Conservation (phyloP, 2,888 invertebrate genomes). For the Zootermopsis nevadensis region DNA sequence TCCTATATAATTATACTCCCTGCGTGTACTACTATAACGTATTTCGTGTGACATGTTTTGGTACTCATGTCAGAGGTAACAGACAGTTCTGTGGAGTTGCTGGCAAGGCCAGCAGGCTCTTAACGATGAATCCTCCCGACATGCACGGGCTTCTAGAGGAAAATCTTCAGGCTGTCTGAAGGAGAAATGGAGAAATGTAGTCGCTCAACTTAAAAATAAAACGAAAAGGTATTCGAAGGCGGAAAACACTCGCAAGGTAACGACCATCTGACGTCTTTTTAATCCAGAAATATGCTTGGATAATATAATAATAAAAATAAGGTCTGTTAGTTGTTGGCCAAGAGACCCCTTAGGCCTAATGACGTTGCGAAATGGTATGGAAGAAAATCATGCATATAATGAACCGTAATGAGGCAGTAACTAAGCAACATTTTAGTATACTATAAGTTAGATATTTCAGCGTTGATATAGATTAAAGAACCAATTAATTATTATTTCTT, state of each 20-base stretch:
- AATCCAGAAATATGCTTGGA: background rate
- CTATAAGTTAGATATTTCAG: background rate
- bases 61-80: too few relatives aligned
- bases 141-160: background rate
- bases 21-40: too few relatives aligned
- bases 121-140: background rate
- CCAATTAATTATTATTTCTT: too few relatives aligned
- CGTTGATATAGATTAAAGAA: too few relatives aligned
- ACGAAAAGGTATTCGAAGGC: background rate
- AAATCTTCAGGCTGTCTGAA: background rate
- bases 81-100: background rate
- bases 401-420: slow-evolving; percentile 11
- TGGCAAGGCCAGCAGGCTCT: background rate
- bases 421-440: background rate
- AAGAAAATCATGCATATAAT: background rate
- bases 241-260: background rate
- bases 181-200: background rate
- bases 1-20: too few relatives aligned
- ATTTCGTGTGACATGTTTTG: too few relatives aligned
- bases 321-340: background rate
- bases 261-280: background rate
- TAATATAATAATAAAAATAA: background rate
- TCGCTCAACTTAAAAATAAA: background rate
- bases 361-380: slow-evolving; percentile 4
- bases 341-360: background rate